Evolutionary conservation across 2,113 vertebrate species (phyloP).

Genomic region (Oceanodroma tethys): DNA sequence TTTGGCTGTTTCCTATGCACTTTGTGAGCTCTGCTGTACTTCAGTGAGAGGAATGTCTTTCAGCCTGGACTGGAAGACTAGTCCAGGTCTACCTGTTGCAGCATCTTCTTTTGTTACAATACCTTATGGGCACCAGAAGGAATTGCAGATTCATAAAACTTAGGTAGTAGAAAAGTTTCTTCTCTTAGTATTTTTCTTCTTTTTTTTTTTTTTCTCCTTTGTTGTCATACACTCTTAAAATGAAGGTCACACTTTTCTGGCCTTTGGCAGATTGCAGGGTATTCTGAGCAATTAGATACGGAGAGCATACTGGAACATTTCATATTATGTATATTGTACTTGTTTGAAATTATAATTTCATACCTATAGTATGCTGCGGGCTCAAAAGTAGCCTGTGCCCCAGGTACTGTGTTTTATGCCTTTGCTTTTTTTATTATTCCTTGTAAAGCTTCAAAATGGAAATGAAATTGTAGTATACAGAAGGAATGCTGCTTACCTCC

Average conservation of each 20-base stretch:
- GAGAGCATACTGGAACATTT: not conserved
- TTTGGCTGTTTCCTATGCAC: not conserved
- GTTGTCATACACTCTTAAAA: not conserved
- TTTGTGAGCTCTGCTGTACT: not conserved
- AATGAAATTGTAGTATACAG: not conserved
- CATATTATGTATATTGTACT: not conserved
- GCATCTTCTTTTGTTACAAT: not conserved
- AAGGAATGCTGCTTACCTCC: not conserved
- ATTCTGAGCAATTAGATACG: not conserved
- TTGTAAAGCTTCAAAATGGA: not conserved
- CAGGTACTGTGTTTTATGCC: not conserved
- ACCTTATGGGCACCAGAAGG: not conserved
- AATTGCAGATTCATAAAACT: not conserved
- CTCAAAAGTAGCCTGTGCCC: not conserved
- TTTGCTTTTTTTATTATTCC: not conserved
- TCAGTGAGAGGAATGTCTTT: not conserved
- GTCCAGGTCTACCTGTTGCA: not conserved
- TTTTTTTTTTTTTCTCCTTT: fast-evolving
- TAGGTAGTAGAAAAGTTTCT: not conserved
- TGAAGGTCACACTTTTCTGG: not conserved
- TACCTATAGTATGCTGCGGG: not conserved
- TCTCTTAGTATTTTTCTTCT: not conserved
- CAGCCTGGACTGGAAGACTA: not conserved
- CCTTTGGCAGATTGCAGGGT: not conserved
- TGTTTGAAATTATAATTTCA: not conserved